Base-by-base conservation (phyloP, 2,113 vertebrate species). In the Accipiter cooperii region DNA sequence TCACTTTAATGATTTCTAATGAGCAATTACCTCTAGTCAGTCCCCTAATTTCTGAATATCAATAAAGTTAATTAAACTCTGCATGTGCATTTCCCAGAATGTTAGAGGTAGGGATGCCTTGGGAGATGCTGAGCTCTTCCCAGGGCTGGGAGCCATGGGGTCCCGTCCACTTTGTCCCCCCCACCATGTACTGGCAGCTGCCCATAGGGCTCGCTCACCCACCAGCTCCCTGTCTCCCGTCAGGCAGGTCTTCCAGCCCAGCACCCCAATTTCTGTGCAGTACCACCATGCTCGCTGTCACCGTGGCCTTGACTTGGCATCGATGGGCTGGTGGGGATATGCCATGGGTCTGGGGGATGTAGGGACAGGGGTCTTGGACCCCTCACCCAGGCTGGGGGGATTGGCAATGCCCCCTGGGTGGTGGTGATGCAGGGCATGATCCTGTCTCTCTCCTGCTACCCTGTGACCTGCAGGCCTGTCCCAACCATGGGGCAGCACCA, bases 41-140 rank as follows among this genome's bases (percentile, higher is more conserved):
- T 98, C 97, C 98, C 97, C 96, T 98, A 98, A 98, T 98, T 98
- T 98, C 98, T 98, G 98, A 98, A 98, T 98, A 98, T 98, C 98
- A 98, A 98, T 98, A 98, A 98, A 98, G 98, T 98, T 98, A 98
- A 98, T 98, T 98, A 98, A 98, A 98, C 98, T 96, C 98, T 95
- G 97, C 97, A 42, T 98, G 98, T 97, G 97, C 90, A 93, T 96
- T 96, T 97, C 95, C 87, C 93, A 61, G 77, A 91, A 76, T 14
- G 71, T 90, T 88, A 93, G 84, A 84, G 60, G 82, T 84, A 84
- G 83, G 71, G 88, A 93, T 96, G 83, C 71, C 49, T 51, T 54
- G 79, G n/a, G 26, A 88, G 63, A 85, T 86, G 85, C n/a, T 28
- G 29, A 88, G 79, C 54, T 68, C 64, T 92, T 90, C 33, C 34